These are phyloP conservation scores for Cepaea nemoralis DNA, from an alignment of 1,140 invertebrate genomes.

Conservation along the genomic window DNA sequence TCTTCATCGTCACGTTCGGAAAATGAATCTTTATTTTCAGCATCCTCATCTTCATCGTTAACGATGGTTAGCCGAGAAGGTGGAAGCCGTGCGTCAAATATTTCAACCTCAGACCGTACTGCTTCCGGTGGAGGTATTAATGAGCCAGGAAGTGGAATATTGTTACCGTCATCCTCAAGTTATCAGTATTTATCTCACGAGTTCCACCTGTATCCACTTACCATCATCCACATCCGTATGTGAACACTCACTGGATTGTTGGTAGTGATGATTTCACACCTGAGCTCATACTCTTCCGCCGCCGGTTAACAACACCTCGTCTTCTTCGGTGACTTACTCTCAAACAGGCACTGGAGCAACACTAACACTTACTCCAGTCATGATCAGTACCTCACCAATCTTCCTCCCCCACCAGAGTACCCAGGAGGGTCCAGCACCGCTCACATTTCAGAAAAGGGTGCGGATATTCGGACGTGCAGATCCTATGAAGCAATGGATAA, in stretches of 20 bases:
- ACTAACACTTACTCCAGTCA: background rate
- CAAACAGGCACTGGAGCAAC: background rate
- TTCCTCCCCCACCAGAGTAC: conserved; percentile 67
- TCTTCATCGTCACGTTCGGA: background rate
- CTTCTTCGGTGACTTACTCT: background rate
- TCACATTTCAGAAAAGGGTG: conserved; percentile 72
- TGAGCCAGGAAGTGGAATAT: background rate
- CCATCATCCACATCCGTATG: conserved; percentile 46
- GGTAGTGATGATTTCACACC: conserved; percentile 25
- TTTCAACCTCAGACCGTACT: background rate
- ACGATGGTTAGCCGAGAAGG: no score
- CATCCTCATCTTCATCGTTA: background rate
- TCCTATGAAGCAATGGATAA: conserved; percentile 61
- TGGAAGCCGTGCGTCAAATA: background rate
- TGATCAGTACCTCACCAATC: conserved; percentile 49
- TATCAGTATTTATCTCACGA: conserved; percentile 35
- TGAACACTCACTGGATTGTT: conserved; percentile 41
- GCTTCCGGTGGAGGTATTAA: background rate
- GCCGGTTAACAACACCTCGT: background rate
- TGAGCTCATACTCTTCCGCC: conserved; percentile 1
- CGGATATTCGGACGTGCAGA: conserved; percentile 69
- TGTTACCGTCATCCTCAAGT: background rate
- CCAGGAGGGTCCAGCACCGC: conserved; percentile 60
- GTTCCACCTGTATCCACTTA: conserved; percentile 43
- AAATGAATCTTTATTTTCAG: background rate